Evolutionary conservation across 2,797 vertebrate species (phyloP).

Genomic region (Cygnus olor): DNA sequence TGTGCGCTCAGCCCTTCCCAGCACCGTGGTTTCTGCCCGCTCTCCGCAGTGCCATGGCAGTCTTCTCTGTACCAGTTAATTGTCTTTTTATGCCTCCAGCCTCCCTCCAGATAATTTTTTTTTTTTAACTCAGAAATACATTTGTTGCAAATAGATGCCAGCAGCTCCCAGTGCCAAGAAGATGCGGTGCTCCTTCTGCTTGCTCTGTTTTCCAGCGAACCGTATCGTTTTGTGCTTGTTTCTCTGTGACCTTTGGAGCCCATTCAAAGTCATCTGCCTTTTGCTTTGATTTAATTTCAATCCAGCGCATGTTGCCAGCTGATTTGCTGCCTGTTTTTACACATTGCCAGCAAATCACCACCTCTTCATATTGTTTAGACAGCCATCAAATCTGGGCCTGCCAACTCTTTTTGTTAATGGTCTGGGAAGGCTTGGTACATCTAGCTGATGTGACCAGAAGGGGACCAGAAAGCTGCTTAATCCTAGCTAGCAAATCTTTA

Average conservation of each 20-base stretch:
- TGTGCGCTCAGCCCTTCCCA: neutral
- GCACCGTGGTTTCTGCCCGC: neutral
- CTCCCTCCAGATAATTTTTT: slow-evolving; percentile 1
- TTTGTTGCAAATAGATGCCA: neutral
- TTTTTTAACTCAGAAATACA: slow-evolving; percentile 19
- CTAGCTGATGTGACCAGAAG: neutral
- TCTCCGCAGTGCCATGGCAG: neutral
- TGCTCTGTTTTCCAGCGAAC: slow-evolving; percentile 18
- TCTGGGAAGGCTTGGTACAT: slow-evolving; percentile 49
- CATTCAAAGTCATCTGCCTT: slow-evolving; percentile 29
- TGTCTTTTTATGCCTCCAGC: slow-evolving; percentile 21
- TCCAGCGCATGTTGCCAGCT: neutral
- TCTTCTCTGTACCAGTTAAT: neutral
- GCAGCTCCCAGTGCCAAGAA: neutral
- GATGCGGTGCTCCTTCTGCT: slow-evolving; percentile 21
- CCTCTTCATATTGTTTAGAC: slow-evolving; percentile 65
- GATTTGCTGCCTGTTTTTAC: slow-evolving; percentile 38
- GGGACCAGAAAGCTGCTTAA: slow-evolving; percentile 29
- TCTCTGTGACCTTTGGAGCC: slow-evolving; percentile 41
- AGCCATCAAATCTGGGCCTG: slow-evolving; percentile 57
- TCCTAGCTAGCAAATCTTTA: slow-evolving; percentile 50
- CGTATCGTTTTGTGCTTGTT: slow-evolving; percentile 22
- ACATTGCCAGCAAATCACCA: slow-evolving; percentile 53
- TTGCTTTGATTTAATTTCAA: slow-evolving; percentile 33
- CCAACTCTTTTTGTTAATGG: slow-evolving; percentile 57